phyloP scores from a whole-genome alignment of 1,140 invertebrate genomes.

The Drosophila truncata region DNA sequence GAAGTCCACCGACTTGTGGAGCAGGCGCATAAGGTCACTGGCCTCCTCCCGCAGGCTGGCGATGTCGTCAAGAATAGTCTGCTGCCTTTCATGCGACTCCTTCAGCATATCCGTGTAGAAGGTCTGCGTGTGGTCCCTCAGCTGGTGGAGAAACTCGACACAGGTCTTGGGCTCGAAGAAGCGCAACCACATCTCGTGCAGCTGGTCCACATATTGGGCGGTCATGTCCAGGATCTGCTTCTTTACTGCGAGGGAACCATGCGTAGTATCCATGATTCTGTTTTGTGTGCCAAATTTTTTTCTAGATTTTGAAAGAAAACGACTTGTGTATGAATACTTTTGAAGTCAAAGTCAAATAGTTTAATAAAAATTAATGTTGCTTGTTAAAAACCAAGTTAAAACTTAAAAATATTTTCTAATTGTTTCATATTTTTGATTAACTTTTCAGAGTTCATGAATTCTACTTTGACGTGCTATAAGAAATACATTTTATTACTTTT shows the following conservation, averaged over 20 bases:
- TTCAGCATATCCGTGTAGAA: background rate
- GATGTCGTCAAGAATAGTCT: background rate
- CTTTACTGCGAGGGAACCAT: background rate
- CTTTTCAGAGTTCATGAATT: too few relatives aligned
- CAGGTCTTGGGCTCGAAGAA: background rate
- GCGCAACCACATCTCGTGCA: background rate
- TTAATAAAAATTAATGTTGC: background rate
- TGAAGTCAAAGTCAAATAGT: background rate
- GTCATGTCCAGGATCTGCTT: background rate
- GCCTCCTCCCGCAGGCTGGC: background rate
- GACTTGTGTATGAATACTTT: background rate
- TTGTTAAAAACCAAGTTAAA: too few relatives aligned
- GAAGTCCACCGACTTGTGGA: background rate
- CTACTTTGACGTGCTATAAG: too few relatives aligned
- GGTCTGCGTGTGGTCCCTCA: background rate
- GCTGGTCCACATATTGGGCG: background rate
- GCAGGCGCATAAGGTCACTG: background rate
- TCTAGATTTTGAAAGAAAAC: background rate
- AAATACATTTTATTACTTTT: too few relatives aligned
- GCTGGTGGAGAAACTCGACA: background rate
- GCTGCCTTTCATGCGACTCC: background rate
- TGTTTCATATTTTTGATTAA: too few relatives aligned
- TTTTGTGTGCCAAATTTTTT: constrained; percentile 1
- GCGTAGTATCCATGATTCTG: background rate
- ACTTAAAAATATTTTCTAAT: too few relatives aligned